A percentile compares a stretch with the other conserved stretches of the same genome.
phyloP scores from a whole-genome alignment of 1,140 invertebrate species.

The Nasonia giraulti region DNA sequence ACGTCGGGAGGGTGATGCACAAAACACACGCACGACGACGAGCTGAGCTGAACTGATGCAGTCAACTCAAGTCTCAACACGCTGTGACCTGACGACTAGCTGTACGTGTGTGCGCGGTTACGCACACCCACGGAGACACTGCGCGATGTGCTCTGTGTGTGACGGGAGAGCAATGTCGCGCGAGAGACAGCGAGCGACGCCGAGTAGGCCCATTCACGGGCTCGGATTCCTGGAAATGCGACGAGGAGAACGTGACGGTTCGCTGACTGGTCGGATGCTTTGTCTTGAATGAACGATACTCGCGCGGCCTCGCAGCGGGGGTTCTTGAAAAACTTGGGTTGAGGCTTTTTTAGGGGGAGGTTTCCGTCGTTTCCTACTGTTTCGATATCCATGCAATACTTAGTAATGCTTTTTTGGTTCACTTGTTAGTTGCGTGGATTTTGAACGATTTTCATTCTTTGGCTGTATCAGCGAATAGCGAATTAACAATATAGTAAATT shows the following conservation, averaged over 20 bases:
- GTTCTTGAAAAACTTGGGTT: neutral
- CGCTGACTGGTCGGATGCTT: neutral
- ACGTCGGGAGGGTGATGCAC: neutral
- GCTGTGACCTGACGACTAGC: too few species aligned
- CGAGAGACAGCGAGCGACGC: neutral
- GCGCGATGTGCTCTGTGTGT: too few species aligned
- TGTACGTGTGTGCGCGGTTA: neutral
- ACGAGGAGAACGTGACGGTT: neutral
- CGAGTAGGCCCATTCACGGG: slow-evolving; percentile 27
- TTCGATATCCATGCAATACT: neutral
- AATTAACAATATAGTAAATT: too few species aligned
- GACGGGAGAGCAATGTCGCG: neutral
- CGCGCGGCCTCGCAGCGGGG: neutral
- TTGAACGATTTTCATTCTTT: neutral
- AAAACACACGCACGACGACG: neutral
- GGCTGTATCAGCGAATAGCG: too few species aligned
- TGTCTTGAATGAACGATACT: neutral
- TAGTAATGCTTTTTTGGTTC: neutral
- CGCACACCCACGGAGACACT: neutral
- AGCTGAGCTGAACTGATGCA: too few species aligned
- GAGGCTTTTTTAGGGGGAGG: neutral
- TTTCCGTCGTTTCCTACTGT: neutral
- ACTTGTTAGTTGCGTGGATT: neutral
- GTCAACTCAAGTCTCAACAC: too few species aligned
- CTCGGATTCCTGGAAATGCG: slow-evolving; percentile 24